Evolutionary conservation across 2,113 vertebrate species (phyloP), one percentile per base, ranked within the genome.

Genomic region (Psephotus haematonotus): DNA sequence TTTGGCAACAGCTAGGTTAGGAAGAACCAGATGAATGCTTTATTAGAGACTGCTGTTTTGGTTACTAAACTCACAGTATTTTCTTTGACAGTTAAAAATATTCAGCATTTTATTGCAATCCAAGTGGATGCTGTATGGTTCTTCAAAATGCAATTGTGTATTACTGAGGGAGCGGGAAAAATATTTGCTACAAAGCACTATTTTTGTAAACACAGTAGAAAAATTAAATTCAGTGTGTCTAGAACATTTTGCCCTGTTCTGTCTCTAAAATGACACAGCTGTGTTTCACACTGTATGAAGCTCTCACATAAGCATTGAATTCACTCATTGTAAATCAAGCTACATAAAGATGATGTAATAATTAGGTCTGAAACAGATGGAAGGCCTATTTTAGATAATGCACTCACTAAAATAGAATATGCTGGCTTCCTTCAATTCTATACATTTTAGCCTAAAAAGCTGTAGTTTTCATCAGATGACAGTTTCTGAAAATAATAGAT

Each of bases 341-440:
- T 92, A 86, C 90, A 95, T 93, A 77, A 96, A 91, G 63, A 96
- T 93, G 83, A 95, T 95, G 70, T 86, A 94, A 96, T 96, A 96
- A 97, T 95, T 94, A 88, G 93, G 52, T 60, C 62, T 90, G 86
- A 93, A 93, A 80, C 88, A 97, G 94, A 96, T 97, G 94, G 88
- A 94, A 95, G 53, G 63, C 84, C 77, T 93, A 47, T 69, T 96
- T 96, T 52, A 94, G 88, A 88, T 94, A 96, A 95, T 90, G 83
- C 5, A 46, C 47, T 60, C 50, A 83, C 95, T 70, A 86, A 96
- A 96, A 95, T 92, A 95, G 92, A 88, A 90, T 90, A 83, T 95
- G 76, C 79, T 96, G 76, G 37, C 85, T 96, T 95, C 85, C 82
- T 96, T 96, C 75, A 81, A 47, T 83, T 90, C 82, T 88, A 75